These are phyloP conservation scores for Gymnothorax javanicus DNA, from an alignment of 2,797 vertebrate species.

Conservation along the genomic window DNA sequence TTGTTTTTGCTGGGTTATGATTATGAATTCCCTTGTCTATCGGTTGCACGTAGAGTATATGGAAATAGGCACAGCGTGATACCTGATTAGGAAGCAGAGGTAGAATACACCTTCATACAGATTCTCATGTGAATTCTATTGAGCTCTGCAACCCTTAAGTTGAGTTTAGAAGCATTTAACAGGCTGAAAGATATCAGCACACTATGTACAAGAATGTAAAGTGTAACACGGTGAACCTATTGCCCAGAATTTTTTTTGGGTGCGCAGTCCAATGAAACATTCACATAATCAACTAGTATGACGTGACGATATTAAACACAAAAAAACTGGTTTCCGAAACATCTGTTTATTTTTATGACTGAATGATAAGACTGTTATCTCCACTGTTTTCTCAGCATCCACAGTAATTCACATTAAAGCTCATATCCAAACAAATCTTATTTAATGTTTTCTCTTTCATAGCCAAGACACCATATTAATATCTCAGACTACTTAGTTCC, in stretches of 20 bases:
- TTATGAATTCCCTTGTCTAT: neutral
- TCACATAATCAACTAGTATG: neutral
- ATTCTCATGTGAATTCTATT: neutral
- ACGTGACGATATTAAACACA: neutral
- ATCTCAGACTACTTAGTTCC: neutral
- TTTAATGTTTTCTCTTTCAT: neutral
- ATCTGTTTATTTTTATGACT: neutral
- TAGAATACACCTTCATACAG: neutral
- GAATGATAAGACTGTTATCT: neutral
- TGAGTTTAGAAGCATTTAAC: neutral
- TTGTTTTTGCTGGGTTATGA: neutral
- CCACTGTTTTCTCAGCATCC: neutral
- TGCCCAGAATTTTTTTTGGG: neutral
- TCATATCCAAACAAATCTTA: neutral
- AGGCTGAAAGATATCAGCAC: neutral
- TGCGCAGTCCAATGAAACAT: neutral
- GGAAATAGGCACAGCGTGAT: neutral
- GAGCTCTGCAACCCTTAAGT: neutral
- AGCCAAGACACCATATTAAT: neutral
- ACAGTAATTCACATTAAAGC: neutral
- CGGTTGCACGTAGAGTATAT: neutral
- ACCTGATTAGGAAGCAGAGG: neutral
- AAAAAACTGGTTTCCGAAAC: neutral
- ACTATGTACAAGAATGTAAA: neutral
- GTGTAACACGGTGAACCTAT: neutral